Evolutionary conservation across 2,113 vertebrate species (phyloP).

Genomic region (Oryctolagus cuniculus): DNA sequence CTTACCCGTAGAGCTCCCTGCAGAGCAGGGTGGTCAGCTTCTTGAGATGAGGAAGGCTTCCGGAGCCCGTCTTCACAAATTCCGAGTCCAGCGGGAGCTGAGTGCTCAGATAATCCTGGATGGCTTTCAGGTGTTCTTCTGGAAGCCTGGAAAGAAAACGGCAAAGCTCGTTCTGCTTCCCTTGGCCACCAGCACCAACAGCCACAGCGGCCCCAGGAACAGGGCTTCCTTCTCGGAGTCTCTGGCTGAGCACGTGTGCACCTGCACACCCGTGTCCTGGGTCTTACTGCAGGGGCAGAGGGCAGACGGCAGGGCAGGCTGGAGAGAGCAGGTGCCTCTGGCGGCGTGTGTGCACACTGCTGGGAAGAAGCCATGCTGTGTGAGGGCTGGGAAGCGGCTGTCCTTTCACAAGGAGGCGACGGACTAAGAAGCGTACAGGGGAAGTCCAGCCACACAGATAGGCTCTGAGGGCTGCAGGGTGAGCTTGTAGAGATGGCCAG

Average conservation of each 20-base stretch:
- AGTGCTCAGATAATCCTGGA: slow-evolving; percentile 94
- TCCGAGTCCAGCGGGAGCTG: slow-evolving; percentile 92
- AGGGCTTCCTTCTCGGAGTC: background rate
- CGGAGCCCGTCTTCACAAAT: slow-evolving; percentile 91
- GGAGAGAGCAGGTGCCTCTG: background rate
- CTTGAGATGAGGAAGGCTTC: slow-evolving; percentile 93
- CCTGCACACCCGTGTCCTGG: accelerated
- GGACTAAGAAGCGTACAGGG: background rate
- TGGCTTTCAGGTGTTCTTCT: slow-evolving; percentile 93
- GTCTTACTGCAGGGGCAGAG: background rate
- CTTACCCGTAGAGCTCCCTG: slow-evolving; percentile 95
- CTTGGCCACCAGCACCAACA: background rate
- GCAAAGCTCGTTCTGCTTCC: background rate
- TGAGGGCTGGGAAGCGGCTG: background rate
- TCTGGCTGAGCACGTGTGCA: background rate
- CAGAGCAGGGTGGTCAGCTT: slow-evolving; percentile 92
- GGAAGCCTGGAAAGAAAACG: slow-evolving; percentile 87
- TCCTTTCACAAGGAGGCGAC: background rate
- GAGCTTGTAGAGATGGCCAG: background rate
- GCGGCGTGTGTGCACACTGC: background rate
- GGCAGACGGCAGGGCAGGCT: background rate
- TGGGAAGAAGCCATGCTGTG: background rate
- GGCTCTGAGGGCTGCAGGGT: background rate
- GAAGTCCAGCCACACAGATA: no score
- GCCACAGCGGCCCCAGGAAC: background rate